A percentile compares a stretch with the other conserved stretches of the same genome.
phyloP scores from a whole-genome alignment of 2,113 vertebrate genomes.

The Burhinus oedicnemus region DNA sequence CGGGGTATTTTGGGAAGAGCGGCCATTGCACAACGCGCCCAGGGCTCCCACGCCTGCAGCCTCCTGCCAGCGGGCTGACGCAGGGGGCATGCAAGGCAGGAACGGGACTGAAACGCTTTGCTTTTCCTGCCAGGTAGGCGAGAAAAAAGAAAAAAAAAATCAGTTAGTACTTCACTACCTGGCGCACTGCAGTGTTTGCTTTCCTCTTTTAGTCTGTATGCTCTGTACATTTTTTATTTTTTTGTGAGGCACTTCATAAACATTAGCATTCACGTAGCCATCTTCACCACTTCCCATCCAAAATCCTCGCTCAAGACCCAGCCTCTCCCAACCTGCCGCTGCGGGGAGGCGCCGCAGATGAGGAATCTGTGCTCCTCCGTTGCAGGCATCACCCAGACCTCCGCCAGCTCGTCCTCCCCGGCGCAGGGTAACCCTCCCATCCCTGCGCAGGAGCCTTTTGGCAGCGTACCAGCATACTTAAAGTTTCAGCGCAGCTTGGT shows the following conservation, averaged over 20 bases:
- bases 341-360: neutral
- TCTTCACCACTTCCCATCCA: neutral
- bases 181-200: slow-evolving; percentile 26
- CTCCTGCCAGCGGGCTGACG: neutral
- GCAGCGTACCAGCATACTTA: neutral
- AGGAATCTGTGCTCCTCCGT: too few relatives aligned
- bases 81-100: neutral
- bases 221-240: neutral
- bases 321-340: neutral
- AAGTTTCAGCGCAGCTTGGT: neutral
- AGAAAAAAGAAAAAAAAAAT: neutral
- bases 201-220: neutral
- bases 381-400: neutral
- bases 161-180: neutral
- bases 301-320: neutral
- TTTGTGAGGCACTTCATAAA: neutral
- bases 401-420: rapidly evolving
- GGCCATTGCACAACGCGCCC: neutral
- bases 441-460: neutral
- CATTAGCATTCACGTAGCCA: rapidly evolving
- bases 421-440: neutral
- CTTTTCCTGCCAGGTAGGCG: neutral
- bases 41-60: neutral
- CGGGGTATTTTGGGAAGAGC: neutral
- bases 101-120: neutral